Conservation (phyloP, 2,113 vertebrate genomes). For the Dolichotis patagonum region DNA sequence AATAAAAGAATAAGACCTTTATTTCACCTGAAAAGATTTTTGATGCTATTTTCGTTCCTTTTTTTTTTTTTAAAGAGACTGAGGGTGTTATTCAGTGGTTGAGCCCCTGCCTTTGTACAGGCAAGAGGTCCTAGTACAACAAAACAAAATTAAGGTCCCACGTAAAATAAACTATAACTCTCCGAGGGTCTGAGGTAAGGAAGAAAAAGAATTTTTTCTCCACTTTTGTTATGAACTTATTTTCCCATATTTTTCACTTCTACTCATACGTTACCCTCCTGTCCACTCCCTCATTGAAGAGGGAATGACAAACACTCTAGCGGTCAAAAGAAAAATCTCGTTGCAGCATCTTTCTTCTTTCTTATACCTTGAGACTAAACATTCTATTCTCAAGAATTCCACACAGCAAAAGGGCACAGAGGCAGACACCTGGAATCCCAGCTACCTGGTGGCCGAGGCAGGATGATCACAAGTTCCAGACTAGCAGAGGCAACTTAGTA, state of each 20-base stretch:
- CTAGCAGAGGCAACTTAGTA: background rate
- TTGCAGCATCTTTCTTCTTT: background rate
- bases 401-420: background rate
- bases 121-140: background rate
- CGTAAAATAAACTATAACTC: background rate
- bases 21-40: background rate
- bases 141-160: background rate
- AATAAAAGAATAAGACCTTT: background rate
- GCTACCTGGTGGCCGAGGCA: background rate
- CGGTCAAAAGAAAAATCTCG: background rate
- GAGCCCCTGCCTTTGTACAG: background rate
- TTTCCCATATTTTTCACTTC: background rate
- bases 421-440: background rate
- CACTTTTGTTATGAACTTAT: background rate
- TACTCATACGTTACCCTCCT: background rate
- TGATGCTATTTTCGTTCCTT: background rate
- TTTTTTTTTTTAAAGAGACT: background rate
- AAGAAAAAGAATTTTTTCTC: background rate
- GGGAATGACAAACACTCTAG: background rate
- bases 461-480: background rate
- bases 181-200: background rate
- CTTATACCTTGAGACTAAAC: background rate
- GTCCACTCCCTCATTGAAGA: background rate
- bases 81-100: background rate
- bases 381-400: background rate